phyloP scores from a whole-genome alignment of 2,888 invertebrate genomes.

The Anagyrus pseudococci region DNA sequence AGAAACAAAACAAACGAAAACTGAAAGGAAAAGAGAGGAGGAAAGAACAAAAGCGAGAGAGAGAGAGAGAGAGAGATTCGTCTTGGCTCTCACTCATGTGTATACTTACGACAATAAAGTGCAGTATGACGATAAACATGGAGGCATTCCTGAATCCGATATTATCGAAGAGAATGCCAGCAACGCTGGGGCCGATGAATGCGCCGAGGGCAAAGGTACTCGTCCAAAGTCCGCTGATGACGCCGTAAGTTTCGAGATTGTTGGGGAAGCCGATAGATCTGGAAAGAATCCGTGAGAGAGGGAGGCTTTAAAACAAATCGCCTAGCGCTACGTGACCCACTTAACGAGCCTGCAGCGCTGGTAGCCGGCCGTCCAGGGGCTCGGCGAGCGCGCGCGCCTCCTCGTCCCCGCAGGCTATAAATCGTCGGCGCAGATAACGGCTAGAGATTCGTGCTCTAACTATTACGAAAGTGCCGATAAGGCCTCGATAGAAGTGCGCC shows the following conservation, averaged over 20 bases:
- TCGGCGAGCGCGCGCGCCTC: background rate
- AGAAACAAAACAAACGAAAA: too few species aligned
- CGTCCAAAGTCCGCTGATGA: conserved; percentile 90
- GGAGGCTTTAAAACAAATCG: background rate
- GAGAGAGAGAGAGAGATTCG: too few species aligned
- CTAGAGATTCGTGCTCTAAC: too few species aligned
- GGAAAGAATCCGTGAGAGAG: background rate
- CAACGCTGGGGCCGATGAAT: conserved; percentile 81
- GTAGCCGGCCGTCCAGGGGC: background rate
- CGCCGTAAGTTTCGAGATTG: conserved; percentile 85
- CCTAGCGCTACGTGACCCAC: background rate
- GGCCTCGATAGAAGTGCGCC: too few species aligned
- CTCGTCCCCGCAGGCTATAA: too few species aligned
- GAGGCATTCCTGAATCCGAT: conserved; percentile 77
- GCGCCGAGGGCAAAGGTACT: conserved; percentile 89
- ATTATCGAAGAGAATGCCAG: conserved; percentile 76
- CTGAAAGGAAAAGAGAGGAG: too few species aligned
- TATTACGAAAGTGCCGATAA: too few species aligned
- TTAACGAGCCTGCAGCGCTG: too few species aligned
- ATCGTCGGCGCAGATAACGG: too few species aligned
- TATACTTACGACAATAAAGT: conserved; percentile 70
- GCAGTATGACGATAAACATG: conserved; percentile 73
- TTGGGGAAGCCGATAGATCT: conserved; percentile 81
- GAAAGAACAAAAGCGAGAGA: too few species aligned
- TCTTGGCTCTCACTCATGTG: background rate